Evolutionary conservation across 2,888 invertebrate species (phyloP).

Genomic region (Onthophagus sagittarius): DNA sequence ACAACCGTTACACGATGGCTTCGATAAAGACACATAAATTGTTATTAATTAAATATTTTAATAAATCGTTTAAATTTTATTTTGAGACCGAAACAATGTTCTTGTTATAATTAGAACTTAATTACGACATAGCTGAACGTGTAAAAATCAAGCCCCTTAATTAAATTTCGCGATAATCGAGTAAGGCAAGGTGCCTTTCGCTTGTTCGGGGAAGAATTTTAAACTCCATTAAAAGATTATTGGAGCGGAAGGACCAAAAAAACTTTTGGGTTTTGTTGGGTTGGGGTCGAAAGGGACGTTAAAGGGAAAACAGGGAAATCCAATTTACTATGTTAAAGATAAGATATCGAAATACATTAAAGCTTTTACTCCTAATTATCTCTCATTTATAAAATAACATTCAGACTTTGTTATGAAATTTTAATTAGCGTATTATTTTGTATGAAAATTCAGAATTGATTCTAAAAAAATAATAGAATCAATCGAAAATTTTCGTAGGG

Average conservation of each 20-base stretch:
- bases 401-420: too few species aligned
- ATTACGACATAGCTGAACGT: background rate
- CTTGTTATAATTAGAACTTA: background rate
- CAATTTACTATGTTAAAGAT: background rate
- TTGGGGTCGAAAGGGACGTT: background rate
- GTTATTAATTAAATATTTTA: background rate
- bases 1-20: constrained; percentile 42
- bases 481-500: background rate
- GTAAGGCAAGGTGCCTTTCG: background rate
- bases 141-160: background rate
- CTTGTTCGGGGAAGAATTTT: background rate
- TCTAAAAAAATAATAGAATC: background rate
- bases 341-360: background rate
- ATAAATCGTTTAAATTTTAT: too few species aligned
- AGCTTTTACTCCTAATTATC: background rate
- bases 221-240: background rate
- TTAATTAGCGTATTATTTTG: too few species aligned
- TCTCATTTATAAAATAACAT: background rate
- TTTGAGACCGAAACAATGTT: background rate
- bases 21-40: background rate
- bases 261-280: background rate
- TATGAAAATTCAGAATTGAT: too few species aligned
- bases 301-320: background rate
- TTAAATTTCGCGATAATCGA: background rate
- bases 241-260: background rate